A percentile compares a stretch with the other conserved stretches of the same genome.
phyloP scores from a whole-genome alignment of 2,797 vertebrate species.

The Enteromius radiatus region DNA sequence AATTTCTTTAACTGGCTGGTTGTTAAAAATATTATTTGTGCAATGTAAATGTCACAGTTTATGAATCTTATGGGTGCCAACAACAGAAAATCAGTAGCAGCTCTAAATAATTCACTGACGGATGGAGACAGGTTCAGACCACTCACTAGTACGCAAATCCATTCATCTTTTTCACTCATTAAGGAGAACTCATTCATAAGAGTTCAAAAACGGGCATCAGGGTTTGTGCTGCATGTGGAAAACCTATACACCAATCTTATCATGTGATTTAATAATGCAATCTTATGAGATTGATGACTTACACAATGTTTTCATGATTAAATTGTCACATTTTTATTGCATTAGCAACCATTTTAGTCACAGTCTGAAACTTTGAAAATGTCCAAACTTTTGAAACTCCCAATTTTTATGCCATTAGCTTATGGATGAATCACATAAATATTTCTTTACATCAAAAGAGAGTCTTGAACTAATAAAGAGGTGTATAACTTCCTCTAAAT shows the following conservation, averaged over 20 bases:
- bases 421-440: conserved; percentile 9
- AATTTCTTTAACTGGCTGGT: background rate
- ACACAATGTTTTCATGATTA: background rate
- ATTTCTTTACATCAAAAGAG: background rate
- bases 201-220: background rate
- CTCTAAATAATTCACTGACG: background rate
- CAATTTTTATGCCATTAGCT: background rate
- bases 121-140: background rate
- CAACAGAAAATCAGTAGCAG: background rate
- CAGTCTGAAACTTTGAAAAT: background rate
- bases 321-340: background rate
- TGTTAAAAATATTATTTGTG: no score
- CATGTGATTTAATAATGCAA: background rate
- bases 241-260: background rate
- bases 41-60: background rate
- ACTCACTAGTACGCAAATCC: background rate
- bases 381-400: background rate
- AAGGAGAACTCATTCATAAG: background rate
- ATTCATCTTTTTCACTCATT: background rate
- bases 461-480: background rate
- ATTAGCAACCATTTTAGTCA: background rate
- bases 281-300: background rate
- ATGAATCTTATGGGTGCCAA: background rate
- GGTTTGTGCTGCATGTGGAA: background rate
- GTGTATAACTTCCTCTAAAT: background rate